Base-by-base conservation (phyloP, 2,113 vertebrate species). In the Cairina moschata region DNA sequence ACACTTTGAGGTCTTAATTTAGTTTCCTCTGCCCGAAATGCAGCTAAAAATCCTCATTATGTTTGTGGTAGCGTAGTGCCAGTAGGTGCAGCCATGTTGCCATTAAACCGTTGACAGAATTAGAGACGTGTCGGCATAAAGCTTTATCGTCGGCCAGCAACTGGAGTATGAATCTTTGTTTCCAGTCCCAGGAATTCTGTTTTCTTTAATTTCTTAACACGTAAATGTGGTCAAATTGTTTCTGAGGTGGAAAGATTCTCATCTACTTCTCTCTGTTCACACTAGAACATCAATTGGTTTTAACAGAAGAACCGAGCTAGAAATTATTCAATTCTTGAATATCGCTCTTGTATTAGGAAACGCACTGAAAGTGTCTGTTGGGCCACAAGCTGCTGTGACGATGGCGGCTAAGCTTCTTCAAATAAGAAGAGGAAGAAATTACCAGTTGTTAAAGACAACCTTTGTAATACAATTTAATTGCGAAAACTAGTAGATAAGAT, bases 401-500 rank as follows among this genome's bases (percentile, higher is more conserved):
- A 66, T 7, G n/a, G 36, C 28, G 44, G 40, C 55, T 28, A 22
- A 5, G 38, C 71, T 91, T 81, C 60, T 88, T 88, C 40, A 72
- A 21, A 34, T 12, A 18, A 42, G 38, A 83, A 58, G 79, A 95
- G 59, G 52, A 74, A 83, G 20, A 48, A 20, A 9, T 71, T 74
- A 79, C 38, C 34, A 74, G 26, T 78, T 94, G 31, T 1, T 18
- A 88, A 63, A 68, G 32, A 59, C 46, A 55, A 3, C 58, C 31
- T 90, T 91, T 48, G 38, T 60, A 84, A 69, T 60, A 4, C 23
- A 36, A 63, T 32, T 88, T 85, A 88, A 78, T 55, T 88, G 34
- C n/a, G 80, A 59, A n/a, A 83, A 34, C 38, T 38, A 18, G 36
- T 86, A 91, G 94, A 88, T 93, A 91, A 93, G 40, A 77, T 96